Base-by-base conservation (phyloP, 1,140 invertebrate species). In the Tetramorium parvispinum region DNA sequence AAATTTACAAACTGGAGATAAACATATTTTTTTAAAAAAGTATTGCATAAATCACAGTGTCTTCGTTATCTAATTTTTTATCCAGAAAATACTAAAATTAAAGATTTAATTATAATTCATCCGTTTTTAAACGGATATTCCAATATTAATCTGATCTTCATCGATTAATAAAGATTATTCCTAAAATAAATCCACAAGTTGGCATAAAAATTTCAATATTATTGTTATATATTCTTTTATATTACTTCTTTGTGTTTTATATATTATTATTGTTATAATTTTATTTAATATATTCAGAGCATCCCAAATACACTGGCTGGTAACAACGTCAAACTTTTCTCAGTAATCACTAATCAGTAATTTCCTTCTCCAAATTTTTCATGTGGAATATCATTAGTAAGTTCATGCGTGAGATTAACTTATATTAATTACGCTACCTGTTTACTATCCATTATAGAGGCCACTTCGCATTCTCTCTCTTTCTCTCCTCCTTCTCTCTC, bases 391-490 rank as follows among this genome's bases (percentile, higher is more conserved):
- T 32, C 32, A 32, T 32, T 32, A 32, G 32, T 32, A 32, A 32
- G 32, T 32, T 55, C 76, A 16, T 24, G 4, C 11, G 49, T 32
- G 13, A 46, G 43, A 46, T 46, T 46, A 46, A 11, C 2, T 46
- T 11, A 46, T 46, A 46, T 81, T 81, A 55, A 81, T 55, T 70
- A 13, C 32, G n/a, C 18, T 8, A 13, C 3, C 21, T 53, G n/a
- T 70, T 70, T 70, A 81, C 70, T 77, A 77, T 78, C 32, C 32
- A 32, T 32, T 32, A 49, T 11, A 78, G 40, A 63, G 16, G 40
- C 18, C 66, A 21, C 66, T 59, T 18, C 24, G n/a, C 32, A 70
- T 27, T 83, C 27, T 77, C 57, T 77, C 55, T 24, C 51, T 40
- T 11, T 68, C 32, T 66, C 7, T 53, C 61, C 40, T 43, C 40